Conservation (phyloP, 1,140 invertebrate species). For the Calosoma granatense region DNA sequence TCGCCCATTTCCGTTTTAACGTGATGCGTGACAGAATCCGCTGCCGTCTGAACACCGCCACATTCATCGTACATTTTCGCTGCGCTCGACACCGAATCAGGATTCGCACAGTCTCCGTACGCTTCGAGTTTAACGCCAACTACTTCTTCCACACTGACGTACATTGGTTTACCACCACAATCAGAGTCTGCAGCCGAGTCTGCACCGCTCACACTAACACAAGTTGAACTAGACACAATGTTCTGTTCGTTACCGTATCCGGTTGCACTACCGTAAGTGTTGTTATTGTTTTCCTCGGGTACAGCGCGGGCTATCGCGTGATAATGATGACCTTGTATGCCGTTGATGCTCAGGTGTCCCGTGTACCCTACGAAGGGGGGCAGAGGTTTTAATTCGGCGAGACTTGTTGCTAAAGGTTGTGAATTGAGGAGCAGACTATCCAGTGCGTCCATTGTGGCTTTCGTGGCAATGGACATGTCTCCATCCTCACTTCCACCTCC, state of each 20-base stretch:
- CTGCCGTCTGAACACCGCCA: conserved; percentile 27
- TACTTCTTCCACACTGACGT: conserved; percentile 41
- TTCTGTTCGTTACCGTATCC: conserved; percentile 40
- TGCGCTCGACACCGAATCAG: conserved; percentile 36
- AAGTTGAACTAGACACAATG: conserved; percentile 56
- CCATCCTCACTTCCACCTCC: conserved; percentile 32
- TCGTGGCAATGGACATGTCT: conserved; percentile 36
- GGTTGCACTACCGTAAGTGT: conserved; percentile 36
- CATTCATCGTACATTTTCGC: conserved; percentile 38
- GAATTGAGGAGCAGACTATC: conserved; percentile 53
- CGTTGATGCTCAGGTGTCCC: conserved; percentile 70
- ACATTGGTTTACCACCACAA: conserved; percentile 46
- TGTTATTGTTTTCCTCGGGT: conserved; percentile 53
- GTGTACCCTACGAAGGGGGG: conserved; percentile 79
- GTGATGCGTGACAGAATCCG: conserved; percentile 34
- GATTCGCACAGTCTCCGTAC: conserved; percentile 33
- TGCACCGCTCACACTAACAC: conserved; percentile 30
- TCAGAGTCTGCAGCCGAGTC: conserved; percentile 41
- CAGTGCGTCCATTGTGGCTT: conserved; percentile 46
- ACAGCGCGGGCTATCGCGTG: conserved; percentile 65
- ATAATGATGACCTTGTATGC: conserved; percentile 76
- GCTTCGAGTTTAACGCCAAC: conserved; percentile 26
- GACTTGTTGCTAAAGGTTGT: conserved; percentile 42
- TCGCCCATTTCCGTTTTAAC: conserved; percentile 41
- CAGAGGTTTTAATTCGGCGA: conserved; percentile 76